These are phyloP conservation scores for Pemphredon lugubris DNA, from an alignment of 2,888 invertebrate genomes.

Conservation along the genomic window DNA sequence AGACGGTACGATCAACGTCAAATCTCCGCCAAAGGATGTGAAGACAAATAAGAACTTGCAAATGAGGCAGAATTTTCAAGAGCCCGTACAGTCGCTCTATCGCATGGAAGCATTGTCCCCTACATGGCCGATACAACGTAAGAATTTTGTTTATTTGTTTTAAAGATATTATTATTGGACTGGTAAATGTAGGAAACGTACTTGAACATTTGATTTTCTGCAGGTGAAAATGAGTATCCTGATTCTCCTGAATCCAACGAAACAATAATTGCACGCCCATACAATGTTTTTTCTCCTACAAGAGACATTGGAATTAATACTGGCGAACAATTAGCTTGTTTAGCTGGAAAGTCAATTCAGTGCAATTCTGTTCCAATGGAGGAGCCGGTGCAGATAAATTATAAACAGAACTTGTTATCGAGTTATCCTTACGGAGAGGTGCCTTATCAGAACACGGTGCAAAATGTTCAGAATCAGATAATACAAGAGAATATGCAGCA, in stretches of 20 bases:
- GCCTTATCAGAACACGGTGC: slow-evolving; percentile 77
- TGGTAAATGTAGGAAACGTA: not conserved
- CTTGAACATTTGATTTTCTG: slow-evolving; percentile 13
- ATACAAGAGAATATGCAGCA: slow-evolving; percentile 80
- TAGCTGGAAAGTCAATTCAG: slow-evolving; percentile 62
- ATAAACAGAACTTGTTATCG: slow-evolving; percentile 62
- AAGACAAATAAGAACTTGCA: slow-evolving; percentile 78
- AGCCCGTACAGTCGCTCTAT: slow-evolving; percentile 72
- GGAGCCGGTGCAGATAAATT: slow-evolving; percentile 64
- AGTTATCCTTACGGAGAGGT: slow-evolving; percentile 70
- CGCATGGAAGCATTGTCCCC: slow-evolving; percentile 77
- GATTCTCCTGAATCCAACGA: slow-evolving; percentile 80
- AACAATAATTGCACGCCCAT: slow-evolving; percentile 76
- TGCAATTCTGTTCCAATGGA: slow-evolving; percentile 68
- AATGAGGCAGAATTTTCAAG: slow-evolving; percentile 74
- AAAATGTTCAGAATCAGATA: slow-evolving; percentile 79
- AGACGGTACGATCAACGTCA: slow-evolving; percentile 72
- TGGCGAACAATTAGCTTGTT: slow-evolving; percentile 63
- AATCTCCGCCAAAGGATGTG: slow-evolving; percentile 77
- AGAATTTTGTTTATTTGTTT: slow-evolving; percentile 34
- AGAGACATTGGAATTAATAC: slow-evolving; percentile 78
- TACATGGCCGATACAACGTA: slow-evolving; percentile 73
- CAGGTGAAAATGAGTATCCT: slow-evolving; percentile 76
- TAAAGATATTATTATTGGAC: not conserved
- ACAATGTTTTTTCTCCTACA: slow-evolving; percentile 76